Evolutionary conservation across 2,113 vertebrate species (phyloP).

Genomic region (Anser cygnoides): DNA sequence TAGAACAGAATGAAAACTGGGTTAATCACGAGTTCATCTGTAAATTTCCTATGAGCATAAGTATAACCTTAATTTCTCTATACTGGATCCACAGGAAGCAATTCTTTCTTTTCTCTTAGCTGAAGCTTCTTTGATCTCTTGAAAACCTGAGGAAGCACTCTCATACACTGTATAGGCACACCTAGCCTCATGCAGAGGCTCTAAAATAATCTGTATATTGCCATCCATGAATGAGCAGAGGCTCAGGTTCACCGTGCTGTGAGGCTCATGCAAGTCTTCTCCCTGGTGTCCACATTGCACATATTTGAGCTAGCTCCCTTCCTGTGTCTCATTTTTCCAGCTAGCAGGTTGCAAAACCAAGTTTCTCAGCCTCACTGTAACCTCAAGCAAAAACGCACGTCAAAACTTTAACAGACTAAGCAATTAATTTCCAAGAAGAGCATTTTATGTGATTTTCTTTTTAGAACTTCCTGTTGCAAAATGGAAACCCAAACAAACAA

Average conservation of each 20-base stretch:
- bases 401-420: neutral
- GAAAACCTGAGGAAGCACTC: neutral
- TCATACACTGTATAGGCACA: accelerated
- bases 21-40: neutral
- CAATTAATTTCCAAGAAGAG: neutral
- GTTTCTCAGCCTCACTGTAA: neutral
- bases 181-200: neutral
- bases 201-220: neutral
- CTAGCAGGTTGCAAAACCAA: neutral
- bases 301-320: neutral
- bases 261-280: neutral
- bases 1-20: neutral
- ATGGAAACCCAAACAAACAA: neutral
- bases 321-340: neutral
- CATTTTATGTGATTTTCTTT: neutral
- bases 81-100: neutral
- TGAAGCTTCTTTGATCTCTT: neutral
- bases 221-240: accelerated
- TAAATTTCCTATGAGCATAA: neutral
- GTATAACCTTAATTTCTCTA: neutral
- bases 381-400: accelerated
- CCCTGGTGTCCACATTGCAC: neutral
- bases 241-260: neutral
- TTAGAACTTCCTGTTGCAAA: neutral
- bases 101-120: neutral